Conservation (phyloP, 2,797 vertebrate species). For the Taeniopygia guttata region DNA sequence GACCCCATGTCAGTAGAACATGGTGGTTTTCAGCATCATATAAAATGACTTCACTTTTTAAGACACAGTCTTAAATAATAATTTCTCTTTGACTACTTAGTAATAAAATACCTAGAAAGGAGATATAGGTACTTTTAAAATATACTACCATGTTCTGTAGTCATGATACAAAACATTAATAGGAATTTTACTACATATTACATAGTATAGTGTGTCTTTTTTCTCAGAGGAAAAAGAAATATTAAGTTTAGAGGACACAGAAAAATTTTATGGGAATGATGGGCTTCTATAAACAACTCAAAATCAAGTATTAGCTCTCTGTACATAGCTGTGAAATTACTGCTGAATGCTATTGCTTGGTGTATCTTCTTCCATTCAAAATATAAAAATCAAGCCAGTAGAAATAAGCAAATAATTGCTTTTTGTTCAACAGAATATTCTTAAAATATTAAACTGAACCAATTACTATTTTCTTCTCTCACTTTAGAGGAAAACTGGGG, state of each 20-base stretch:
- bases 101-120: not conserved
- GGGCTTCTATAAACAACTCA: not conserved
- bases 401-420: not conserved
- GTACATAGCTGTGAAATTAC: not conserved
- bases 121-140: not conserved
- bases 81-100: not conserved
- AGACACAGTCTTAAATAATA: not conserved
- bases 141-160: not conserved
- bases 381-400: not conserved
- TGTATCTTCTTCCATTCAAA: not conserved
- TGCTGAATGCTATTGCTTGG: not conserved
- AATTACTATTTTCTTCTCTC: not conserved
- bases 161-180: not conserved
- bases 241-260: not conserved
- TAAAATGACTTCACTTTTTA: not conserved
- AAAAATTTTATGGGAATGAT: not conserved
- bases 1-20: not conserved
- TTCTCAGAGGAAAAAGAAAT: not conserved
- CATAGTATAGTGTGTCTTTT: not conserved
- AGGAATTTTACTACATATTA: not conserved
- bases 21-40: not conserved
- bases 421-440: not conserved
- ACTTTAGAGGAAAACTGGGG: not conserved
- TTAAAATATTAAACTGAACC: not conserved
- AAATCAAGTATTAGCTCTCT: not conserved